phyloP scores from a whole-genome alignment of 2,797 vertebrate species.

The Chrysocyon brachyurus region DNA sequence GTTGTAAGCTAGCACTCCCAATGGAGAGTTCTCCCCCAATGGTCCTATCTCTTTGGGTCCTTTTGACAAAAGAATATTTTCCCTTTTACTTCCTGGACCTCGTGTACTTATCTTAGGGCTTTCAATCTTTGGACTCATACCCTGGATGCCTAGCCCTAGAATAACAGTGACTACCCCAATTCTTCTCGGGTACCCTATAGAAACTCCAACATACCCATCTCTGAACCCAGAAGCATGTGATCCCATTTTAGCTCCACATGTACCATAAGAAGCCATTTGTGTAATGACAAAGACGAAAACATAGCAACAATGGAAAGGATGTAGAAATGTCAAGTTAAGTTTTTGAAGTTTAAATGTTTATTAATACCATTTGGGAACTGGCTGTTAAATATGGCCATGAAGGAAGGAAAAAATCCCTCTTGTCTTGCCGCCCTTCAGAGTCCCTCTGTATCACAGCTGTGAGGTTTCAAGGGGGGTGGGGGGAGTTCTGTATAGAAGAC shows the following conservation, averaged over 20 bases:
- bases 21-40: no score
- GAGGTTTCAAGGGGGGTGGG: conserved; percentile 62
- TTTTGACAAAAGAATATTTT: not conserved
- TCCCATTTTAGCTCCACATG: not conserved
- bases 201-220: not conserved
- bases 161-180: not conserved
- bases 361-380: conserved; percentile 80
- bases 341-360: conserved; percentile 80
- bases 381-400: conserved; percentile 57
- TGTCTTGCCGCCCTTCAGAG: conserved; percentile 67
- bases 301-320: conserved; percentile 67
- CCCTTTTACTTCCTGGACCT: not conserved
- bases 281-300: conserved; percentile 2
- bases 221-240: not conserved
- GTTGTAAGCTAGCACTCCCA: not conserved
- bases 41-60: no score
- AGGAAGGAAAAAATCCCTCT: conserved; percentile 63
- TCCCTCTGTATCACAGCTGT: conserved; percentile 80
- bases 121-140: not conserved
- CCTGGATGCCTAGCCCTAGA: not conserved
- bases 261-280: not conserved
- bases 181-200: not conserved
- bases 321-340: conserved; percentile 80
- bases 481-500: conserved; percentile 52
- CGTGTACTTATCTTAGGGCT: not conserved